Evolutionary conservation across 2,797 vertebrate species (phyloP).

Genomic region (Acanthiza pusilla): DNA sequence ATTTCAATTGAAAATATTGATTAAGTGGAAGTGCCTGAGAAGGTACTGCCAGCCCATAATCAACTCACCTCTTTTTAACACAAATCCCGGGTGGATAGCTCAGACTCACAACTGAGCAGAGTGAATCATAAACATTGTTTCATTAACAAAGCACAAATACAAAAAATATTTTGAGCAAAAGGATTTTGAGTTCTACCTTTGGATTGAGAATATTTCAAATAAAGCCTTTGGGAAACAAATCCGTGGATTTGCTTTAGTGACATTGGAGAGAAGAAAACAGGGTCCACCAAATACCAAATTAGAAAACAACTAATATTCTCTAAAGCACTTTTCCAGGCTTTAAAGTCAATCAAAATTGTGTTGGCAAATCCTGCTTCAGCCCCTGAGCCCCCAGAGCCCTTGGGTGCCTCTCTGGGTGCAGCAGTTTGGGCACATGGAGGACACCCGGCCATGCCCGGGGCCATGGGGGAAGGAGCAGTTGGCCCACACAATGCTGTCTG

Average conservation of each 20-base stretch:
- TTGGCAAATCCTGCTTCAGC: not conserved
- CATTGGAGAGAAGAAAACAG: not conserved
- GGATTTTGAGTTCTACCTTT: not conserved
- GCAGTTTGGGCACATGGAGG: rapidly evolving
- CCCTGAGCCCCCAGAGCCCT: not conserved
- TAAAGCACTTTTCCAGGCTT: not conserved
- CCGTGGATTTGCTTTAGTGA: not conserved
- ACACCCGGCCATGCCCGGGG: rapidly evolving
- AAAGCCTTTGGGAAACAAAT: not conserved
- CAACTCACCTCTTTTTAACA: not conserved
- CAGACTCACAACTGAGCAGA: not conserved
- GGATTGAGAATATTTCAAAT: not conserved
- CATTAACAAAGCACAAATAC: not conserved
- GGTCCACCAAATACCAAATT: not conserved
- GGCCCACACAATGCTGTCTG: not conserved
- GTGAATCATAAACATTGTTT: not conserved
- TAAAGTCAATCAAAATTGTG: not conserved
- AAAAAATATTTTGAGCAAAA: not conserved
- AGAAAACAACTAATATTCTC: not conserved
- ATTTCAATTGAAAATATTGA: not conserved
- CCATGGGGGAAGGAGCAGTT: rapidly evolving
- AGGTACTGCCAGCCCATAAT: not conserved
- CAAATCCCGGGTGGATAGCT: not conserved
- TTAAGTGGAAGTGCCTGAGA: not conserved
- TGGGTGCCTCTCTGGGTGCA: not conserved